Base-by-base conservation (phyloP, 2,888 invertebrate species). In the Minunthozetes semirufus region DNA sequence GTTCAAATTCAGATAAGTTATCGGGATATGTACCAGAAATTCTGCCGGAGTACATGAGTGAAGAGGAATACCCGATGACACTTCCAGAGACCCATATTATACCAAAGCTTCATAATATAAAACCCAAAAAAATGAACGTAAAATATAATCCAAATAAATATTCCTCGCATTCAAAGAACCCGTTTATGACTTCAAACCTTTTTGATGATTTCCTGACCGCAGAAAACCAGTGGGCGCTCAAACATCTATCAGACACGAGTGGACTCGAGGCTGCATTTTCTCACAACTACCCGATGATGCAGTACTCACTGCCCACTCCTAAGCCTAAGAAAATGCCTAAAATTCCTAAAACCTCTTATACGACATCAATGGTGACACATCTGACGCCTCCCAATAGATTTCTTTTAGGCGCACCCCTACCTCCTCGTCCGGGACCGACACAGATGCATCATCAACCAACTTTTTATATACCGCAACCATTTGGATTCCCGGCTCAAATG, bases 21-120 rank as follows among this genome's bases (percentile, higher is more conserved):
- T 1, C 42, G 22, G 42, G 68, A 42, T 68, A 68, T 68, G 42
- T 68, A 11, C 68, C 68, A 5, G 68, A 68, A 11, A 46, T 68
- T 1, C n/a, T 68, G 1, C n/a, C 46, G 13, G 42, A 33, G 5
- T 33, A 6, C 33, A 6, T 33, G 33, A 9, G 5, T 6, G 33
- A 68, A 42, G 42, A 42, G n/a, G 68, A 68, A 4, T 68, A 22
- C 15, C 63, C 63, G 13, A 3, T 68, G n/a, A 46, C 22, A 25
- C 0, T 46, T 0, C 68, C 68, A 1, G 68, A 68, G 42, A 46
- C 46, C 15, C 46, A 33, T 11, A 5, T 22, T 9, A 68, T 68
- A 8, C 68, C 38, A 3, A 68, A 68, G 22, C 13, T 68, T 11
- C 46, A 68, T 46, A 68, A 68, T 25, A 56, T 8, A 11, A 63